Evolutionary conservation across 1,140 invertebrate genomes (phyloP), one percentile per base, ranked within the genome.

Genomic region (Diprion similis): DNA sequence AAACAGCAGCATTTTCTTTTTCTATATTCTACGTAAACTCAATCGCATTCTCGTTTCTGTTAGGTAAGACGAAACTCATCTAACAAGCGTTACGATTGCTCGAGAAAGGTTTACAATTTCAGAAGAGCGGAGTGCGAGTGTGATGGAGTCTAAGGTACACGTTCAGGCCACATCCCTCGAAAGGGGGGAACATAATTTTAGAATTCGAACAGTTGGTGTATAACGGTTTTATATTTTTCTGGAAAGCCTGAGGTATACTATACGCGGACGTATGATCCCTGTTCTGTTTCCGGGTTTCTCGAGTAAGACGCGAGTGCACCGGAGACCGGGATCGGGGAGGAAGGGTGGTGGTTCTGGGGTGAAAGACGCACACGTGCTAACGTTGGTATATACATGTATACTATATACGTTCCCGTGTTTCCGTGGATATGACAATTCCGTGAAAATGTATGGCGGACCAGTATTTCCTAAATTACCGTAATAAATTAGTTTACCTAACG

Each of bases 401-500:
- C 13, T 64, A 17, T 64, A 15, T 64, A 64, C 18, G 18, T 45
- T 68, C 18, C 66, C 37, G 66, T 7, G 17, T 18, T 45, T 18
- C 37, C 66, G 17, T 68, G 66, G 66, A 68, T 68, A 68, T 68
- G 66, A 68, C 66, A 68, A 68, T 68, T 68, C 66, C 66, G 66
- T 68, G 66, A 68, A 68, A 68, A 68, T 68, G 15, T 68, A 68
- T 68, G 37, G 66, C 66, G 37, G 6, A 45, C 11, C 66, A 18
- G 66, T 68, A 68, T 68, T 68, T 68, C 66, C 66, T 45, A 68
- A 68, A 68, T 68, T 68, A 68, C 66, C 66, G 18, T 68, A 68
- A 68, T 68, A 68, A 68, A 68, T 68, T 68, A 68, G 66, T 68
- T 68, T 68, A 45, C 66, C 59, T 48, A 68, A 72, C 59, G 71